These are phyloP conservation scores for Apus apus DNA, from an alignment of 2,113 vertebrate species.

Conservation along the genomic window DNA sequence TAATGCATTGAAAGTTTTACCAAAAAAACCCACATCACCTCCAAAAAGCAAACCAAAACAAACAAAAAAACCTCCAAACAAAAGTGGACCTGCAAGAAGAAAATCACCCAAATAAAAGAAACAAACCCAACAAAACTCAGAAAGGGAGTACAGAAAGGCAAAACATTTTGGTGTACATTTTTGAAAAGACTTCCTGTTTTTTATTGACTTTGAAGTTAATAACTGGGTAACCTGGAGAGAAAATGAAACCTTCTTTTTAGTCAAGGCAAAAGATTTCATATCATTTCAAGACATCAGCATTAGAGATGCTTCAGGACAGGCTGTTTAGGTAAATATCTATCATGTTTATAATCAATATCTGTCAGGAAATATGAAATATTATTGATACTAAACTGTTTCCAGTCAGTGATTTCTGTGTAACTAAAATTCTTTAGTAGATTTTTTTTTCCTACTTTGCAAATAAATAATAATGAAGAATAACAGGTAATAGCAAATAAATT, in stretches of 20 bases:
- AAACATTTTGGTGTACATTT: background rate
- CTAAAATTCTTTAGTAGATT: background rate
- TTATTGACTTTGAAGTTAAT: background rate
- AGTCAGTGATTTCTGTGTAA: background rate
- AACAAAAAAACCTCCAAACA: background rate
- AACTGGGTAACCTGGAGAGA: background rate
- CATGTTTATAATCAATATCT: accelerated
- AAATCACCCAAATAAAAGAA: background rate
- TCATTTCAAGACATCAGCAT: background rate
- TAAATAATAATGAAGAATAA: background rate
- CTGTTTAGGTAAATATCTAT: background rate
- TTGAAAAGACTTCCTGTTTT: background rate
- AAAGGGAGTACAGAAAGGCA: background rate
- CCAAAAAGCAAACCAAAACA: background rate
- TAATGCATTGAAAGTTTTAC: background rate
- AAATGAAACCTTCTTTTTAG: background rate
- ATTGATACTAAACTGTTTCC: background rate
- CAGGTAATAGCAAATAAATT: background rate
- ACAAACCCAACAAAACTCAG: background rate
- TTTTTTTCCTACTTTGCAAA: background rate
- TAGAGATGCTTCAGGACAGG: background rate
- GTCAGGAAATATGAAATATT: background rate
- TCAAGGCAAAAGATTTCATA: background rate
- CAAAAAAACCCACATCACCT: background rate
- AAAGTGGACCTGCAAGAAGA: background rate